These are phyloP conservation scores for Clostera curtula DNA, from an alignment of 2,888 invertebrate species.

Conservation along the genomic window DNA sequence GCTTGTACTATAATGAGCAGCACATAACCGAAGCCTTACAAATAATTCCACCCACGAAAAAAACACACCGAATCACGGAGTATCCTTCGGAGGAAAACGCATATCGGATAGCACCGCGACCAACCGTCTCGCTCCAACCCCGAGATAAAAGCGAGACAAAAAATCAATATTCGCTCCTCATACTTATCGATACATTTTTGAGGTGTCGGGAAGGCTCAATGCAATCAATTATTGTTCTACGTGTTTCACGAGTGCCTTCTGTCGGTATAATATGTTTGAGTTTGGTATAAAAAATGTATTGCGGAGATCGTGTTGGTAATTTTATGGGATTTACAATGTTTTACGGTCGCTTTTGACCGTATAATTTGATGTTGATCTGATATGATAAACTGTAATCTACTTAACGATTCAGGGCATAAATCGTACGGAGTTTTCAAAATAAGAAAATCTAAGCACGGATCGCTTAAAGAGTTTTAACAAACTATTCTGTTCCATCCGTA, in stretches of 20 bases:
- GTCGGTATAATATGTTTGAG: slow-evolving; percentile 54
- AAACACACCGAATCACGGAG: slow-evolving; percentile 71
- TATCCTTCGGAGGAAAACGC: slow-evolving; percentile 71
- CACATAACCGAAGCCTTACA: slow-evolving; percentile 73
- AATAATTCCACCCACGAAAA: slow-evolving; percentile 72
- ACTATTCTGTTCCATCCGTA: too few species aligned
- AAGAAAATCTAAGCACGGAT: too few species aligned
- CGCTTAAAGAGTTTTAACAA: too few species aligned
- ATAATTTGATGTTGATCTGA: slow-evolving; percentile 38
- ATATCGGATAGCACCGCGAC: slow-evolving; percentile 63
- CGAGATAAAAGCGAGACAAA: slow-evolving; percentile 36
- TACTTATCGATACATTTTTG: slow-evolving; percentile 51
- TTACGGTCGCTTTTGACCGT: slow-evolving; percentile 23
- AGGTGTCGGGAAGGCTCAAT: slow-evolving; percentile 60
- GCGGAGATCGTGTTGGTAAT: slow-evolving; percentile 45
- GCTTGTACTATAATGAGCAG: slow-evolving; percentile 72
- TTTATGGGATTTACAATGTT: slow-evolving; percentile 33
- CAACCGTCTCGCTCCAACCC: slow-evolving; percentile 35
- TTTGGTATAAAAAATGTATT: slow-evolving; percentile 41
- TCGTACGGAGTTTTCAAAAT: too few species aligned
- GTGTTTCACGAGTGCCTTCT: slow-evolving; percentile 60
- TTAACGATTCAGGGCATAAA: too few species aligned
- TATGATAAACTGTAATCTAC: slow-evolving; percentile 14
- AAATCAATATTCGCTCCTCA: slow-evolving; percentile 46
- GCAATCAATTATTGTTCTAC: slow-evolving; percentile 71